Evolutionary conservation across 2,888 invertebrate species (phyloP), one percentile per base, ranked within the genome.

Genomic region (Hirtodrosophila histrioides): DNA sequence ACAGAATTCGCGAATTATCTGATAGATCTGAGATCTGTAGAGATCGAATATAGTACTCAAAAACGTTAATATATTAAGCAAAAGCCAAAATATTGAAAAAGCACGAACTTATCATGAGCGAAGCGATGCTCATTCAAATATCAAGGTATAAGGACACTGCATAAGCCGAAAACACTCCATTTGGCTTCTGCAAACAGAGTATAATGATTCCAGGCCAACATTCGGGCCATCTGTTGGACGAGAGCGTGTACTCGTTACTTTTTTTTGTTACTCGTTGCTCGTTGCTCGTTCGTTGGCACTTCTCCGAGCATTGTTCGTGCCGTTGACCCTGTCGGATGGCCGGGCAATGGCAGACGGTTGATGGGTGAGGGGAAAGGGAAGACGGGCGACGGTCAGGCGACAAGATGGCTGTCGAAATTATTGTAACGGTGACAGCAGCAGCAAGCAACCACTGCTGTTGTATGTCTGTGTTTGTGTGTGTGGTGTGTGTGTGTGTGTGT

Each of bases 391-490:
- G 58, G 70, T 56, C 60, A 57, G 77, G 58, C 70, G 64, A 71
- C 74, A 71, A 68, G 74, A 49, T 72, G 75, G 60, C 71, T 76
- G 78, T 76, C 78, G 61, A 76, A 77, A 77, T 75, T 78, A 75
- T 74, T 77, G 70, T 62, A 65, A 53, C 63, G 56, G 61, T 56
- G 61, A 62, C 69, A 76, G 50, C 71, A 56, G 39, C 62, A 65
- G 48, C 64, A 31, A 17, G 31, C 31, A 31, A 31, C 41, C 67
- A 68, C 55, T 66, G 64, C 43, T 55, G 64, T 10, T 48, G 12
- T 44, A 10, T 8, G 3, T n/a, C 2, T 1, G 1, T 35, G 10
- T 45, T 31, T 33, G 11, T 27, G 49, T 27, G 3, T 17, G 37
- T 35, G 10, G 37, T 35, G 10, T 45, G 35, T 33, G 11, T 27